These are phyloP conservation scores for Metacarcinus magister DNA, from an alignment of 2,888 invertebrate species.

Conservation along the genomic window DNA sequence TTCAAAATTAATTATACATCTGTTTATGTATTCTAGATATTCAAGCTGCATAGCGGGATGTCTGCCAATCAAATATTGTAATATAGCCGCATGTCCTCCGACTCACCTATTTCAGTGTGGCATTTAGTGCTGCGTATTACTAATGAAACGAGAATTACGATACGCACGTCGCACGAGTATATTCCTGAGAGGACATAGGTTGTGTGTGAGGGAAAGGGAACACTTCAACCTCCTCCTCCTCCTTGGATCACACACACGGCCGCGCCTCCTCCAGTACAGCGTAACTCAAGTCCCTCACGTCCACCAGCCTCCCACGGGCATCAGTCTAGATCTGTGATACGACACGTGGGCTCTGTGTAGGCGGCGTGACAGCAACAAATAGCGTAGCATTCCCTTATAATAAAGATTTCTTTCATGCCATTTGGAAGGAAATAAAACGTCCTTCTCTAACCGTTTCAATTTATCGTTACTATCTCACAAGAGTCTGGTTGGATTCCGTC, in stretches of 20 bases:
- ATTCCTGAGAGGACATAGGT: too few species aligned
- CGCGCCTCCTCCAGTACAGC: too few species aligned
- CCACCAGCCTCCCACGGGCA: too few species aligned
- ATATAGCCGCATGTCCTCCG: not conserved
- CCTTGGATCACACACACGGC: too few species aligned
- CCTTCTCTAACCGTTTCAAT: not conserved
- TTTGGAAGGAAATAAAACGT: constrained; percentile 3
- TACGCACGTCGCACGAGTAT: too few species aligned
- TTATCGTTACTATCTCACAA: not conserved
- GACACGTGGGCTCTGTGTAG: not conserved
- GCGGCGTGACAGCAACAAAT: not conserved
- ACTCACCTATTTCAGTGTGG: not conserved
- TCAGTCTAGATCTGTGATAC: not conserved
- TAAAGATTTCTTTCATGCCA: not conserved
- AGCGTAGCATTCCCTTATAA: not conserved
- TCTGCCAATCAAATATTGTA: not conserved
- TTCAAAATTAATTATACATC: not conserved
- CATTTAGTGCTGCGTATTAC: not conserved
- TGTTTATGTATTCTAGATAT: not conserved
- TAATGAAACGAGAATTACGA: too few species aligned
- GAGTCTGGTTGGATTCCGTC: not conserved
- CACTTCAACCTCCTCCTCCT: too few species aligned
- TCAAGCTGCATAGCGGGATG: not conserved
- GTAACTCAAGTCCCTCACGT: too few species aligned
- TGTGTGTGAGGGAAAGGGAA: too few species aligned